Conservation (phyloP, 2,113 vertebrate genomes). For the Melanocharis versteri region DNA sequence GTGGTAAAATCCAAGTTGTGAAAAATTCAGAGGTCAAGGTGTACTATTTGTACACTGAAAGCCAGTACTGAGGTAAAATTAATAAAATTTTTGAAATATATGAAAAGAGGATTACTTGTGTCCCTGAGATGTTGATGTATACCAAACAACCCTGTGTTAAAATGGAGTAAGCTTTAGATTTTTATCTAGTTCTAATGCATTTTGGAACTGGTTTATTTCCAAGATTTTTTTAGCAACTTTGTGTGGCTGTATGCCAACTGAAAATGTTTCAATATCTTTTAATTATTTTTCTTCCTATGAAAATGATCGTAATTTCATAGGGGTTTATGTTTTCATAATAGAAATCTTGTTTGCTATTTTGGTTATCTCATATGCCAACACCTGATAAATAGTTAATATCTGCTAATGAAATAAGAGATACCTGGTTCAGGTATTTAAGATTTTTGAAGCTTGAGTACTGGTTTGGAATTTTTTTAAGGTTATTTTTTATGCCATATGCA, state of each 20-base stretch:
- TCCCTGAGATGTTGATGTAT: neutral
- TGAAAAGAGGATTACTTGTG: neutral
- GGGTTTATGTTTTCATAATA: neutral
- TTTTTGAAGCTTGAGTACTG: neutral
- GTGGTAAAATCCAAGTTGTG: neutral
- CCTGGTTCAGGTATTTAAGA: neutral
- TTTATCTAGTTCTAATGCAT: neutral
- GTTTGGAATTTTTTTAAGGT: neutral
- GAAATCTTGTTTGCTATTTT: neutral
- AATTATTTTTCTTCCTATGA: neutral
- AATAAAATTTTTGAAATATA: neutral
- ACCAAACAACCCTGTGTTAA: rapidly evolving
- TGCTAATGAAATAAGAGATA: neutral
- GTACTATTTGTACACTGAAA: neutral
- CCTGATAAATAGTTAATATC: neutral
- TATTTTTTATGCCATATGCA: neutral
- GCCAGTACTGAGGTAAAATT: neutral
- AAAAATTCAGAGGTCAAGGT: neutral
- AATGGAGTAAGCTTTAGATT: neutral
- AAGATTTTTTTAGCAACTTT: neutral
- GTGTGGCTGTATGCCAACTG: neutral
- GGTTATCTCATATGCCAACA: neutral
- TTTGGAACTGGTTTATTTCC: neutral
- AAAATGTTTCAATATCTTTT: neutral
- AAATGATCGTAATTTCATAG: neutral